Evolutionary conservation across 2,113 vertebrate genomes (phyloP).

Genomic region (Equus quagga): DNA sequence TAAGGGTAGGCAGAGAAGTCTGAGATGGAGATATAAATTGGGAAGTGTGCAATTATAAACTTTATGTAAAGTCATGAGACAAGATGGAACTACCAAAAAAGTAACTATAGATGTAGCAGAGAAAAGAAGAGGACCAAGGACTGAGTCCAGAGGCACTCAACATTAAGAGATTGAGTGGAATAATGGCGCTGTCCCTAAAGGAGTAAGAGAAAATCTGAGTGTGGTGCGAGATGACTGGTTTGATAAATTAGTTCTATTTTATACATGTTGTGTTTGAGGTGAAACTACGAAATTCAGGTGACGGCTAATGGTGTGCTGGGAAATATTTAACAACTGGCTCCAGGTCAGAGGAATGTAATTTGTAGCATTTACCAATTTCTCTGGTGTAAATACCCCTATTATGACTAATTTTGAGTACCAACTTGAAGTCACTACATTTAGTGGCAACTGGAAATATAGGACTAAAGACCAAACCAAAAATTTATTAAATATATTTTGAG

Average conservation of each 20-base stretch:
- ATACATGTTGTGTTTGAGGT: background rate
- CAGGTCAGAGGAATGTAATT: background rate
- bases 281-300: background rate
- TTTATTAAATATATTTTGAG: background rate
- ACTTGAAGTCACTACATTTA: background rate
- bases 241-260: background rate
- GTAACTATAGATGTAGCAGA: background rate
- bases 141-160: background rate
- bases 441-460: background rate
- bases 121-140: background rate
- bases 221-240: background rate
- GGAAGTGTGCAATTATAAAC: background rate
- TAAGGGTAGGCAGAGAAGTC: background rate
- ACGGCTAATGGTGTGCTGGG: background rate
- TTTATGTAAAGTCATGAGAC: background rate
- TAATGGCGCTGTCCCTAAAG: background rate
- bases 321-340: background rate
- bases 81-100: background rate
- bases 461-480: background rate
- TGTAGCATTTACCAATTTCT: background rate
- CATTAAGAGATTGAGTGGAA: background rate
- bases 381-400: background rate
- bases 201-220: background rate
- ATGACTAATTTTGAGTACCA: background rate
- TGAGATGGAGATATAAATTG: background rate